Conservation (phyloP, 2,888 invertebrate species). For the Diachrysia chrysitis region DNA sequence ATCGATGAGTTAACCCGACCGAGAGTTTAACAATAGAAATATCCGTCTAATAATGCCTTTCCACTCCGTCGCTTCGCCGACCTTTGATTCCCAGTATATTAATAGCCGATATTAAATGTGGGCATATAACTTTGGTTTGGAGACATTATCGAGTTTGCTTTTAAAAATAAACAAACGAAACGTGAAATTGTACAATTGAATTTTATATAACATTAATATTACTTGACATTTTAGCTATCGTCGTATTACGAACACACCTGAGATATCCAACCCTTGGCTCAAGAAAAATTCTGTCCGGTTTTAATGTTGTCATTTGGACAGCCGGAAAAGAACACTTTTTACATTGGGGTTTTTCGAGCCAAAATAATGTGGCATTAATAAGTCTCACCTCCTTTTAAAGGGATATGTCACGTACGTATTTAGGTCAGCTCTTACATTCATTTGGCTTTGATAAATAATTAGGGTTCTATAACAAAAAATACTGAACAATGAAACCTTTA, state of each 20-base stretch:
- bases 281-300: constrained; percentile 68
- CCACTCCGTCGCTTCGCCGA: constrained; percentile 14
- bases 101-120: constrained; percentile 31
- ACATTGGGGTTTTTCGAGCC: constrained; percentile 70
- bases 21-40: constrained; percentile 47
- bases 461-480: constrained; percentile 57
- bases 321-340: constrained; percentile 78
- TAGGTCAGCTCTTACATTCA: constrained; percentile 69
- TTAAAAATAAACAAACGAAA: constrained; percentile 8
- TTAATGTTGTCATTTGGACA: constrained; percentile 81
- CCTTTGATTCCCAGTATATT: constrained; percentile 42
- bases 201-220: constrained; percentile 28
- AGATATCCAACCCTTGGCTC: constrained; percentile 60
- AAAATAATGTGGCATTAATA: constrained; percentile 83
- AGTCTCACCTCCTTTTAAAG: constrained; percentile 76
- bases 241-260: constrained; percentile 57
- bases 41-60: constrained; percentile 38
- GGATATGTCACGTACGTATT: constrained; percentile 75
- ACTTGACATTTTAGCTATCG: constrained; percentile 57
- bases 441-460: constrained; percentile 69
- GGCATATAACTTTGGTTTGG: constrained; percentile 12
- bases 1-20: constrained; percentile 56
- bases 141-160: constrained; percentile 4
- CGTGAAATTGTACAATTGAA: constrained; percentile 21
- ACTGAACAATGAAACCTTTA: constrained; percentile 51